Evolutionary conservation across 2,113 vertebrate genomes (phyloP).

Genomic region (Aphyosemion australe): DNA sequence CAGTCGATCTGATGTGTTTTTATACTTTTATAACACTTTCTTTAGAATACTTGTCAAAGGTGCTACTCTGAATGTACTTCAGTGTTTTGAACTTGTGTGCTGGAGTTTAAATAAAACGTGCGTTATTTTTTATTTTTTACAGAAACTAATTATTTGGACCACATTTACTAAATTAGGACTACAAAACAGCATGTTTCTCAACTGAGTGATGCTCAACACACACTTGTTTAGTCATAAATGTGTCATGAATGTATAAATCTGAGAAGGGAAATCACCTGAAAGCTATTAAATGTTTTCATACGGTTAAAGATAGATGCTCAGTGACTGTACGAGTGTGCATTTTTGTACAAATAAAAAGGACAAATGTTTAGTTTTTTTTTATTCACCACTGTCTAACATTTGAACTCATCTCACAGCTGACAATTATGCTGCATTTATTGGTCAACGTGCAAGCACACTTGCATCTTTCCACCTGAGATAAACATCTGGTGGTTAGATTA

Average conservation of each 20-base stretch:
- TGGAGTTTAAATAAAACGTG: conserved; percentile 7
- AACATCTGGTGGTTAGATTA: too few species aligned
- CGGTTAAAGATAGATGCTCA: conserved; percentile 15
- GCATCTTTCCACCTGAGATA: too few species aligned
- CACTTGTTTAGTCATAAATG: too few species aligned
- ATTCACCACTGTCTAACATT: too few species aligned
- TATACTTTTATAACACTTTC: conserved; percentile 56
- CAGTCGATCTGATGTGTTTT: conserved; percentile 48
- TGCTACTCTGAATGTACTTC: conserved; percentile 67
- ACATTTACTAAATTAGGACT: conserved; percentile 12
- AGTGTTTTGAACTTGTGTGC: conserved; percentile 20
- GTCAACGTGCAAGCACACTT: too few species aligned
- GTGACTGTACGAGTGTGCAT: conserved; percentile 43
- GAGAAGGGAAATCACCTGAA: conserved; percentile 8
- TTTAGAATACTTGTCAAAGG: conserved; percentile 47
- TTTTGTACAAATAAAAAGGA: conserved; percentile 60
- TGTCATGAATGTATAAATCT: conserved; percentile 1
- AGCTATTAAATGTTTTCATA: not conserved
- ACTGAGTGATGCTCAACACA: conserved; percentile 10
- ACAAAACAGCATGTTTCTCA: not conserved
- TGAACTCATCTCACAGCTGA: too few species aligned
- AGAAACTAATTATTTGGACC: conserved; percentile 7
- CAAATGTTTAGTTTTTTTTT: too few species aligned
- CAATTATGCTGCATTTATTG: too few species aligned
- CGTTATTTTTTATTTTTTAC: not conserved